These are phyloP conservation scores for Tachyglossus aculeatus DNA, from an alignment of 2,797 vertebrate genomes.

Conservation along the genomic window DNA sequence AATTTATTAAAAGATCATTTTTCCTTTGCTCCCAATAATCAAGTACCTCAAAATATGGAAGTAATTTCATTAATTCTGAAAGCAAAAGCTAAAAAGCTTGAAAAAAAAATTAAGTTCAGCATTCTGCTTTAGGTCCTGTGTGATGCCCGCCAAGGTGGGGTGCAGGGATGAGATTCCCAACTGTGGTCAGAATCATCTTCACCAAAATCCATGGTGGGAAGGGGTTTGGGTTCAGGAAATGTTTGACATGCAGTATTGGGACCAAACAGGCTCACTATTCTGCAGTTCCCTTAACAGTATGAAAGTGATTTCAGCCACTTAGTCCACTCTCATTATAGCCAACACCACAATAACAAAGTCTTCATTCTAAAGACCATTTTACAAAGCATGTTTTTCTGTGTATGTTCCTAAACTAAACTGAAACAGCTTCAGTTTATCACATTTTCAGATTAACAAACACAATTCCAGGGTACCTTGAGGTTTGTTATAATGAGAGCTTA, in stretches of 20 bases:
- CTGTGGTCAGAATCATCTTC: conserved; percentile 15
- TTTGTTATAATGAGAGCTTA: too few species aligned
- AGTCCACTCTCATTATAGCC: too few species aligned
- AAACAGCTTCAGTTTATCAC: too few species aligned
- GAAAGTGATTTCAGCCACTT: too few species aligned
- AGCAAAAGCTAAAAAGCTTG: conserved; percentile 6
- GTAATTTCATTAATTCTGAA: conserved; percentile 22
- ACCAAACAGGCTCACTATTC: background rate
- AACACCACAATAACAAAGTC: too few species aligned
- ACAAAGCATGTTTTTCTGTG: too few species aligned
- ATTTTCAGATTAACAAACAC: too few species aligned
- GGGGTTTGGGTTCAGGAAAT: background rate
- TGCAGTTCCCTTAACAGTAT: background rate
- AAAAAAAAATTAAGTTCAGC: conserved; percentile 16
- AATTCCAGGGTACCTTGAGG: too few species aligned
- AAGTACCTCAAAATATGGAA: background rate
- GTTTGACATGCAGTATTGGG: background rate
- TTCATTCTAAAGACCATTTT: too few species aligned
- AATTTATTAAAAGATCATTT: background rate
- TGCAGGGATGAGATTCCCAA: too few species aligned
- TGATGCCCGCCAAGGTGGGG: background rate
- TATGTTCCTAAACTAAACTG: too few species aligned
- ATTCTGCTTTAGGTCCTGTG: background rate
- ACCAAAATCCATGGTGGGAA: too few species aligned
- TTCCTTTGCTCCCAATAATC: background rate